Base-by-base conservation (phyloP, 2,113 vertebrate genomes). In the Pipra filicauda region DNA sequence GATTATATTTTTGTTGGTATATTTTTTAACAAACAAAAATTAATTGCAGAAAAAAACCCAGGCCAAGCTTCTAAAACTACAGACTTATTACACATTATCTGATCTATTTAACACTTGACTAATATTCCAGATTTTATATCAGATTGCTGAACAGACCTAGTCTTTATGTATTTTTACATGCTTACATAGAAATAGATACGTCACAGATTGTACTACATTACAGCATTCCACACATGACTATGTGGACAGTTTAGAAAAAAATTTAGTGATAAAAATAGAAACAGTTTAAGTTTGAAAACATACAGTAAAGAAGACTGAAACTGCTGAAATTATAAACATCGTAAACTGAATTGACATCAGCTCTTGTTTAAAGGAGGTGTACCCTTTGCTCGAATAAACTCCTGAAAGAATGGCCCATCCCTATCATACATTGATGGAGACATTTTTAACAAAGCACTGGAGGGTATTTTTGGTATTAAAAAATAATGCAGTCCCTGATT, bases 1-100 rank as follows among this genome's bases (percentile, higher is more conserved):
- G 41, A 51, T 6, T n/a, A 69, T 6, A 72, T 59, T 77, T 84
- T 24, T 52, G 64, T 46, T 89, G 49, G 46, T 61, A 15, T 74
- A 51, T 35, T n/a, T 85, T 80, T 71, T 46, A 89, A 91, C 27
- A 41, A 88, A 64, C 12, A 54, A 88, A 89, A 88, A 76, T 35
- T 65, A 72, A 83, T 55, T 64, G 27, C 30, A 85, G 41, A 3
- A 74, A 70, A 77, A 81, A 2, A 3, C 28, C 9, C 2, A 23
- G 0, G 7, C 11, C 37, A 66, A 46, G 75, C 19, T 77, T 93
- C 37, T 70, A 80, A 80, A 94, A 88, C 33, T 31, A 85, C 24
- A 83, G n/a, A 33, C 41, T 62, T 82, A 75, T 22, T 70, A 19
- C 27, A 67, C 16, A 48, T 61, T 48, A 77, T 62, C 67, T 62